Evolutionary conservation across 30 jellyfish, hydroid and myxozoan species (phyloP).

Genomic region (Cassiopea xamachana): DNA sequence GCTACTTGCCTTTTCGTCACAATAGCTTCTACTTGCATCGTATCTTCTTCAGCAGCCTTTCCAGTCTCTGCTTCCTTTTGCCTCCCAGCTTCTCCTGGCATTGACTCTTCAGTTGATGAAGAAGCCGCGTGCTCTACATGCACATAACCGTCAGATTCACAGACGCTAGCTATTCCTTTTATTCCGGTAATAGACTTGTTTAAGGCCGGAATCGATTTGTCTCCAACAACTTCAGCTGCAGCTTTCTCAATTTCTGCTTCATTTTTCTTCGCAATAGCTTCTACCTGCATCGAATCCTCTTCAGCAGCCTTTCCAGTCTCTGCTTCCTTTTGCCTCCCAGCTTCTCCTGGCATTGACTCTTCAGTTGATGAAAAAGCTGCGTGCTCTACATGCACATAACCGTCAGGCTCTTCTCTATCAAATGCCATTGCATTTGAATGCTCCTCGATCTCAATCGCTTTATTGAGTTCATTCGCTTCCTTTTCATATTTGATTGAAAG

Average conservation of each 20-base stretch:
- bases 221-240: not conserved
- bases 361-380: not conserved
- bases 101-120: too few relatives aligned
- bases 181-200: conserved; percentile 1
- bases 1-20: not conserved
- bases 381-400: too few relatives aligned
- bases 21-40: conserved; percentile 10
- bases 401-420: not conserved
- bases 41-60: conserved; percentile 18
- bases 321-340: too few relatives aligned
- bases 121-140: conserved; percentile 27
- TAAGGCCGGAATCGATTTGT: conserved; percentile 30
- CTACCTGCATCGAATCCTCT: conserved; percentile 23
- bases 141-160: not conserved
- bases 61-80: too few relatives aligned
- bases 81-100: too few relatives aligned
- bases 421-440: conserved; percentile 42
- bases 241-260: not conserved
- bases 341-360: too few relatives aligned
- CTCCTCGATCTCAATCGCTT: conserved; percentile 19
- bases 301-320: too few relatives aligned
- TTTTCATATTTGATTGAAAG: conserved; percentile 30
- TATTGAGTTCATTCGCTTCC: conserved; percentile 13
- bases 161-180: conserved; percentile 36
- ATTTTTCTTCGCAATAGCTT: conserved; percentile 7